Evolutionary conservation across 2,888 invertebrate species (phyloP), one percentile per base, ranked within the genome.

Genomic region (Sinelater perroti): DNA sequence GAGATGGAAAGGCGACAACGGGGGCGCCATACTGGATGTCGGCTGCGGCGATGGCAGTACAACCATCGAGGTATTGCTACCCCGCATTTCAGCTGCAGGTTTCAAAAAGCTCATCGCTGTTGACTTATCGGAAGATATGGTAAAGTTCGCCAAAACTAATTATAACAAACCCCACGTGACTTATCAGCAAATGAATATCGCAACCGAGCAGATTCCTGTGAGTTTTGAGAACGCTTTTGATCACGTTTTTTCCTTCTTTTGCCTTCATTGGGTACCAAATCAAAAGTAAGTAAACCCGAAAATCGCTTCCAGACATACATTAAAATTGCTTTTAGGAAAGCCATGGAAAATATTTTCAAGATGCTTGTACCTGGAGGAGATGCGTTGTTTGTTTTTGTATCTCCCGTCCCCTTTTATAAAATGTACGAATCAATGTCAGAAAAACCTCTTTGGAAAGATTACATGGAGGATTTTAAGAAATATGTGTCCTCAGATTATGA

Each of bases 21-120:
- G 78, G n/a, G 82, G 82, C 45, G 75, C 75, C n/a, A 73, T 87
- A 26, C 68, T 88, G 54, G 92, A 92, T 67, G 82, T 91, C 28
- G 92, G 92, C 0, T 88, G 87, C 60, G 92, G 90, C 0, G 87
- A 88, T 28, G 90, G 91, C 0, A 84, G 86, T 67, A 87, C 90
- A 6, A 84, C 87, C 0, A 80, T 83, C 50, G 83, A 85, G n/a
- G 77, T 86, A 20, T 75, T 93, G 53, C 78, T 86, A 60, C 86
- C 86, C 0, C 78, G 82, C 58, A 70, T 91, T 46, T n/a, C n/a
- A n/a, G 86, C 89, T 0, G 66, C 72, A 1, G 78, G 79, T n/a
- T 83, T 82, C 46, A 75, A 73, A 1, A 76, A 77, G 51, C 66
- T 89, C 2, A 73, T 85, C 40, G 92, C 89, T 1, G 82, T 85